Percentiles rank a stretch among this genome's conserved stretches.
Evolutionary conservation across 2,888 invertebrate genomes (phyloP).

Genomic region (Pomacea canaliculata): DNA sequence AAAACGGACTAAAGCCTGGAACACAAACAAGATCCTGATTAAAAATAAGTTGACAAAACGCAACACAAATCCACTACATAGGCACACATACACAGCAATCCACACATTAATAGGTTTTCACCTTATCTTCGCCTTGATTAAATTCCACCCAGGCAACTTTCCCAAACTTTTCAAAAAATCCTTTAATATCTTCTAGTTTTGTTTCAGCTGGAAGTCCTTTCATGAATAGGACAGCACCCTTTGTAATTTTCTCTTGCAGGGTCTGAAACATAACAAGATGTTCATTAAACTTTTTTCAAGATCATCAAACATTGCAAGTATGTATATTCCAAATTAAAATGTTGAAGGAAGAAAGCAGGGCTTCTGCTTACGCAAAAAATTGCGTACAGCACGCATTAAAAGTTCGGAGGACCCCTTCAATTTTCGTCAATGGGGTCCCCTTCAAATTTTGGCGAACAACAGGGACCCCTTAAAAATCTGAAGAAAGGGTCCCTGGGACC

Average conservation of each 20-base stretch:
- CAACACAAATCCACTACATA: not conserved
- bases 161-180: conserved; percentile 75
- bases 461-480: too few relatives aligned
- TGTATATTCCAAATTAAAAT: too few relatives aligned
- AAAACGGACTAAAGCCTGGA: conserved; percentile 68
- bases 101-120: conserved; percentile 21
- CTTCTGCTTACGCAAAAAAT: too few relatives aligned
- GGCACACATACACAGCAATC: too few relatives aligned
- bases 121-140: conserved; percentile 57
- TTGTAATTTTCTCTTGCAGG: conserved; percentile 71
- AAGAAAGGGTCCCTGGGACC: too few relatives aligned
- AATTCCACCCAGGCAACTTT: conserved; percentile 67
- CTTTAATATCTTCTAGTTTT: conserved; percentile 71
- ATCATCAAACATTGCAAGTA: too few relatives aligned
- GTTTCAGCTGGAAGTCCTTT: conserved; percentile 54
- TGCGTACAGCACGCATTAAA: too few relatives aligned
- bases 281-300: too few relatives aligned
- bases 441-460: too few relatives aligned
- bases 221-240: conserved; percentile 82
- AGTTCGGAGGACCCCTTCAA: too few relatives aligned
- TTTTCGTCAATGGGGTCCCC: too few relatives aligned
- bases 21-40: conserved; percentile 40
- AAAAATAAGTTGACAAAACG: not conserved
- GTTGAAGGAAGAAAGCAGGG: not conserved
- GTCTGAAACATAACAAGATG: conserved; percentile 44